Percentiles rank a stretch among this genome's conserved stretches.
These are phyloP conservation scores for Protophormia terraenovae DNA, from an alignment of 2,888 invertebrate genomes.

Conservation along the genomic window DNA sequence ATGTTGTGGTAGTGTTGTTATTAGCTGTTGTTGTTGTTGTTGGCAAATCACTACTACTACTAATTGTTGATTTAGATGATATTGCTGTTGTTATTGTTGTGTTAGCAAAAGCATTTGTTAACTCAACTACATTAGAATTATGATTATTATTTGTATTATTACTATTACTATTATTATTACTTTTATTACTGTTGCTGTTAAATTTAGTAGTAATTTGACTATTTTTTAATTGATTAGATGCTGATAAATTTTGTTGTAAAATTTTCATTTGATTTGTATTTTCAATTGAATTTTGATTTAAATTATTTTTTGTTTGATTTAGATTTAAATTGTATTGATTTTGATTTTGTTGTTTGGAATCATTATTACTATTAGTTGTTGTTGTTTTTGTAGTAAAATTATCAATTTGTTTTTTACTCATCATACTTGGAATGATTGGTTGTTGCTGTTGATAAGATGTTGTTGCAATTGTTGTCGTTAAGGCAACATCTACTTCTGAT, in stretches of 20 bases:
- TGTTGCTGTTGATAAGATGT: constrained; percentile 69
- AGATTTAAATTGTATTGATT: constrained; percentile 15
- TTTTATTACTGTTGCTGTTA: constrained; percentile 45
- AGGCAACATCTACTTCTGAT: constrained; percentile 74
- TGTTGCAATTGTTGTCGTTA: constrained; percentile 71
- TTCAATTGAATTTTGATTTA: constrained; percentile 65
- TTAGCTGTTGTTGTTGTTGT: constrained; percentile 26
- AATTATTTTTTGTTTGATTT: not conserved
- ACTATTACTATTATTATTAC: constrained; percentile 65
- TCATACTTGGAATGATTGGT: constrained; percentile 66
- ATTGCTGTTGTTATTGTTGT: constrained; percentile 68
- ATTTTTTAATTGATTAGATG: constrained; percentile 62
- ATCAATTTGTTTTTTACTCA: constrained; percentile 51
- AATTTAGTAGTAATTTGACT: constrained; percentile 63
- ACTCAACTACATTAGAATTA: constrained; percentile 65
- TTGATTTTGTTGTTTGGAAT: constrained; percentile 57
- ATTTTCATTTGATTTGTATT: constrained; percentile 33
- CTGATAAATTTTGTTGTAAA: constrained; percentile 49
- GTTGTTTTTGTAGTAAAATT: constrained; percentile 9
- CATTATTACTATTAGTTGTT: constrained; percentile 70
- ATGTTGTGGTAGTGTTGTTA: constrained; percentile 57
- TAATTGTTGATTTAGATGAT: constrained; percentile 53
- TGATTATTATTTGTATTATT: constrained; percentile 57
- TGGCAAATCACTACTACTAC: constrained; percentile 40
- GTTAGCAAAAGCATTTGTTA: constrained; percentile 68